These are phyloP conservation scores for Triops longicaudatus DNA, from an alignment of 1,140 invertebrate genomes.

Conservation along the genomic window DNA sequence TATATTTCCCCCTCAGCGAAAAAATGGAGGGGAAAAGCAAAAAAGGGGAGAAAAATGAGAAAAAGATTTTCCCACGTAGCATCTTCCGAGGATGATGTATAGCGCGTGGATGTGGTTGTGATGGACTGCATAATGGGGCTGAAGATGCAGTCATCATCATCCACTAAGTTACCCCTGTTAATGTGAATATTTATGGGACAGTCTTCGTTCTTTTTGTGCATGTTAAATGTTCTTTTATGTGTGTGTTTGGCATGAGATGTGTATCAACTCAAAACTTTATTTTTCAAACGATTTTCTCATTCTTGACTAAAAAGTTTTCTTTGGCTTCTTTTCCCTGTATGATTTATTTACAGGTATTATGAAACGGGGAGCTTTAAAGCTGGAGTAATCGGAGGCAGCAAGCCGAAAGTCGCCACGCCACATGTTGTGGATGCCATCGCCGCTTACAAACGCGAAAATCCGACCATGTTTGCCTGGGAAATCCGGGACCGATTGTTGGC, in stretches of 20 bases:
- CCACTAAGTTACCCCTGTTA: background rate
- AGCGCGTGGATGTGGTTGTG: background rate
- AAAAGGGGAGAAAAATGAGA: background rate
- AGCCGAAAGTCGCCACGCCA: constrained; percentile 98
- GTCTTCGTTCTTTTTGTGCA: background rate
- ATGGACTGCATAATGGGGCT: background rate
- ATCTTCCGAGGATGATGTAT: constrained; percentile 5
- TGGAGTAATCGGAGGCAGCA: constrained; percentile 96
- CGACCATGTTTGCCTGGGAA: constrained; percentile 99
- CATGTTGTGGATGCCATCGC: constrained; percentile 97
- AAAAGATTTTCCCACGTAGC: background rate
- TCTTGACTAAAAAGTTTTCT: background rate
- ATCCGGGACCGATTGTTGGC: constrained; percentile 92
- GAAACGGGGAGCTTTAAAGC: constrained; percentile 98
- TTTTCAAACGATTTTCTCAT: background rate
- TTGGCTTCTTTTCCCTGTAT: background rate
- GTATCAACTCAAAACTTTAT: background rate
- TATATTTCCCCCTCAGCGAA: background rate
- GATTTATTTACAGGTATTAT: constrained; percentile 64
- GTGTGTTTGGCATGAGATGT: background rate
- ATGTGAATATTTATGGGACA: background rate
- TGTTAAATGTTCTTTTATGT: background rate
- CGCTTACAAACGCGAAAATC: constrained; percentile 96
- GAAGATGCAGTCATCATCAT: constrained; percentile 15
- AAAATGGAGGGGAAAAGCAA: background rate